phyloP scores from a whole-genome alignment of 2,113 vertebrate genomes.

The Ictidomys tridecemlineatus region DNA sequence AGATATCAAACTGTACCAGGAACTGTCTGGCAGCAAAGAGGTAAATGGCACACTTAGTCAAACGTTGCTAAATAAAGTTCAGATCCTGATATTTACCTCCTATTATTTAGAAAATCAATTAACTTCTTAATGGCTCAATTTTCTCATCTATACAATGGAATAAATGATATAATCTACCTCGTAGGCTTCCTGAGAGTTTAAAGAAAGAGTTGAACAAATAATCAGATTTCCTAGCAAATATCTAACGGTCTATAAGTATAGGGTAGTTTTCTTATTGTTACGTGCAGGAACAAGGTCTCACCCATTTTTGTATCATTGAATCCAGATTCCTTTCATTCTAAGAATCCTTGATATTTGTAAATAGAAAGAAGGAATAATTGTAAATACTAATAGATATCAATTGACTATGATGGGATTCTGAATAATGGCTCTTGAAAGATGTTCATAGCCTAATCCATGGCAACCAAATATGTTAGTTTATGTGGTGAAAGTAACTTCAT shows the following conservation, averaged over 20 bases:
- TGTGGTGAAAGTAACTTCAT: background rate
- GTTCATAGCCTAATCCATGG: background rate
- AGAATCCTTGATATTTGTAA: background rate
- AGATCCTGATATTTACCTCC: background rate
- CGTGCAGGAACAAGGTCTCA: background rate
- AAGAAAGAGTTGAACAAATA: background rate
- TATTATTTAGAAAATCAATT: background rate
- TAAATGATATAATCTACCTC: background rate
- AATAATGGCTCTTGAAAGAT: background rate
- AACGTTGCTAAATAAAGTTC: background rate
- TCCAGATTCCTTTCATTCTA: background rate
- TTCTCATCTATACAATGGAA: background rate
- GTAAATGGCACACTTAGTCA: background rate
- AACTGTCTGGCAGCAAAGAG: background rate
- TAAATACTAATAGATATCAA: background rate
- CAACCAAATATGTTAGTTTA: background rate
- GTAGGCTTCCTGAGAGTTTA: background rate
- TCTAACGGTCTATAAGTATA: background rate
- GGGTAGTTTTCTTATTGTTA: background rate
- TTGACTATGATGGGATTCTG: background rate
- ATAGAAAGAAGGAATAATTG: background rate
- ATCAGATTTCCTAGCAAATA: background rate
- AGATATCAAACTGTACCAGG: background rate
- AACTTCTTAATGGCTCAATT: background rate
- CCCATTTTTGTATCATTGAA: background rate